Conservation (phyloP, 2,113 vertebrate genomes). For the Fulmarus glacialis region DNA sequence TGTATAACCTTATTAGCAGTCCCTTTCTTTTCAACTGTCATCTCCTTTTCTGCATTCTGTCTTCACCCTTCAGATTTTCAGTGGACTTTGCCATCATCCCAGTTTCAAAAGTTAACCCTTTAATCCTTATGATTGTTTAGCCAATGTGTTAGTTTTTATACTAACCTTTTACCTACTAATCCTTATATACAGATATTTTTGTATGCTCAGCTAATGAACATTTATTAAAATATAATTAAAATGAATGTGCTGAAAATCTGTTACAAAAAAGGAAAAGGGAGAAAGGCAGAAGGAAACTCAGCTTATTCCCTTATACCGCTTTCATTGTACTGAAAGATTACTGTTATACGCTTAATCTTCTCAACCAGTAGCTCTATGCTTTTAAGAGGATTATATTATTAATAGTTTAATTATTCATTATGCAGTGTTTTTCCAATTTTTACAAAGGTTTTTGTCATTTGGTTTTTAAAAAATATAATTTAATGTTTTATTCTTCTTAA, state of each 20-base stretch:
- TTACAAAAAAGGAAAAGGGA: conserved; percentile 14
- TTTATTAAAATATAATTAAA: conserved; percentile 66
- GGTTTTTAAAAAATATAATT: conserved; percentile 25
- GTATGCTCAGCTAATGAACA: conserved; percentile 1
- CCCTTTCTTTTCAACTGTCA: neutral
- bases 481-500: conserved; percentile 61
- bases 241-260: conserved; percentile 37
- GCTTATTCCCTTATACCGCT: conserved; percentile 34
- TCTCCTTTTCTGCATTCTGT: neutral
- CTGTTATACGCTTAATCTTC: conserved; percentile 70
- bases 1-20: neutral
- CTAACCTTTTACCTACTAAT: conserved; percentile 35
- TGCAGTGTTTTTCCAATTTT: conserved; percentile 46
- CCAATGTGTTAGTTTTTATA: neutral
- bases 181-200: neutral
- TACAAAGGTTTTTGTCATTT: conserved; percentile 32
- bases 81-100: neutral
- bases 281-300: neutral
- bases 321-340: conserved; percentile 45
- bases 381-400: conserved; percentile 78
- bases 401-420: conserved; percentile 76
- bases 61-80: neutral
- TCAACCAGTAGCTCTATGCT: conserved; percentile 56
- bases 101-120: neutral
- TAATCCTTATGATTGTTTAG: neutral